phyloP scores from a whole-genome alignment of 2,113 vertebrate genomes.

The Poicephalus gulielmi region DNA sequence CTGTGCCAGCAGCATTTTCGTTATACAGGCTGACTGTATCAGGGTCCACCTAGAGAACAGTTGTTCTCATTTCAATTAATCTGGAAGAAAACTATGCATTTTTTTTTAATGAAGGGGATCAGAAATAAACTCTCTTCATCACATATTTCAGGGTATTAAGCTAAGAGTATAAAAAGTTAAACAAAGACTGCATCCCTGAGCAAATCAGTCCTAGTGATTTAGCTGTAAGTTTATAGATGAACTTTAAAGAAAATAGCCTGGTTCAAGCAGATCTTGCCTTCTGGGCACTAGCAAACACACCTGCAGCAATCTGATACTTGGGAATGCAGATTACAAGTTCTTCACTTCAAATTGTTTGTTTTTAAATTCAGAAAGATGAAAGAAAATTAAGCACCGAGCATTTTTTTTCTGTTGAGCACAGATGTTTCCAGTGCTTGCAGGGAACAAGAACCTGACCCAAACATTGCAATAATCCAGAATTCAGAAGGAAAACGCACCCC shows the following conservation, averaged over 20 bases:
- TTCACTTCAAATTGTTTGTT: slow-evolving; percentile 68
- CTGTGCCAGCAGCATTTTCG: not conserved
- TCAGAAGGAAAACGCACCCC: not conserved
- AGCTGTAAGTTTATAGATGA: slow-evolving; percentile 50
- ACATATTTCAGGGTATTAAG: not conserved
- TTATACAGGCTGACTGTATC: not conserved
- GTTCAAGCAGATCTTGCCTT: slow-evolving; percentile 63
- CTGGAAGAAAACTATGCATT: not conserved
- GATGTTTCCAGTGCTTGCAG: slow-evolving; percentile 34
- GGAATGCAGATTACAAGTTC: slow-evolving; percentile 69
- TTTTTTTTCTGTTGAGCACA: not conserved
- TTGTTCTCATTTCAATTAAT: not conserved
- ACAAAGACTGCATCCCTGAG: slow-evolving; percentile 9
- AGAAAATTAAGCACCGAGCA: slow-evolving; percentile 52
- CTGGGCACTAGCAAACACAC: slow-evolving; percentile 63
- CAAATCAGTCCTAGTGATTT: not conserved
- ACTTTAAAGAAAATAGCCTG: slow-evolving; percentile 68
- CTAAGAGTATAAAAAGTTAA: not conserved
- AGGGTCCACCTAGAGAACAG: rapidly evolving
- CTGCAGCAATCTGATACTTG: slow-evolving; percentile 72
- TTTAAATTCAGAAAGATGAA: slow-evolving; percentile 64
- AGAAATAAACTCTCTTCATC: slow-evolving; percentile 16
- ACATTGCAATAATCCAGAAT: not conserved
- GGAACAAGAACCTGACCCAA: not conserved
- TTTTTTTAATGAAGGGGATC: not conserved